Conservation (phyloP, 2,888 invertebrate genomes). For the Meandrusa payeni region DNA sequence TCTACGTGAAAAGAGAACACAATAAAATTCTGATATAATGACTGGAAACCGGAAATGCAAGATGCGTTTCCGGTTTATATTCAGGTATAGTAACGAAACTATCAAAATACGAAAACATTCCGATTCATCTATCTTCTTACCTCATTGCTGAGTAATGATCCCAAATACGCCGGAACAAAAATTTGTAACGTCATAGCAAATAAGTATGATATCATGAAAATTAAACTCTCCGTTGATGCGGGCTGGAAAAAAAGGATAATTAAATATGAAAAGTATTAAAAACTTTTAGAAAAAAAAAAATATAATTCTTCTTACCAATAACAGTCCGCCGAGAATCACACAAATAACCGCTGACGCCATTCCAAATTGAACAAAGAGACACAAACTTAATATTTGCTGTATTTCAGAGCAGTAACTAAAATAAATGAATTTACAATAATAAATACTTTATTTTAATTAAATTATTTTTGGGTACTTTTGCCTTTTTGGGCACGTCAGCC, state of each 20-base stretch:
- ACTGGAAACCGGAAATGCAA: too few species aligned
- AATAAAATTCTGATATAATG: too few species aligned
- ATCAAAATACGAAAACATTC: too few species aligned
- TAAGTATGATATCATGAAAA: slow-evolving; percentile 47
- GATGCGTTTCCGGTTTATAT: too few species aligned
- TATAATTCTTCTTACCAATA: slow-evolving; percentile 41
- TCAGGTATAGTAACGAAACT: too few species aligned
- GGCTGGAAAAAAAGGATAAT: slow-evolving; percentile 38
- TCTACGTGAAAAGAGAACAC: too few species aligned
- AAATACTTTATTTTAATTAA: not conserved
- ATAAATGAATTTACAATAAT: slow-evolving; percentile 26
- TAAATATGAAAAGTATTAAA: not conserved
- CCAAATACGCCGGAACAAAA: slow-evolving; percentile 50
- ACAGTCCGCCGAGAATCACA: slow-evolving; percentile 47
- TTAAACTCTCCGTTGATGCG: slow-evolving; percentile 37
- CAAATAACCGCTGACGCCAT: slow-evolving; percentile 55
- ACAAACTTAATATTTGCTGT: slow-evolving; percentile 45
- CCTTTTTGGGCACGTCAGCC: too few species aligned
- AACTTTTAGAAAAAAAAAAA: not conserved
- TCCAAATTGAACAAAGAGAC: slow-evolving; percentile 55
- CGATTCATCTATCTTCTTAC: too few species aligned
- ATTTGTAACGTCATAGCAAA: slow-evolving; percentile 46
- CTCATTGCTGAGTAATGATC: slow-evolving; percentile 47
- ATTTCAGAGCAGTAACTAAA: slow-evolving; percentile 46
- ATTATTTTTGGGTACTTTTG: too few species aligned